Evolutionary conservation across 2,113 vertebrate species (phyloP).

Genomic region (Pangasianodon hypophthalmus): DNA sequence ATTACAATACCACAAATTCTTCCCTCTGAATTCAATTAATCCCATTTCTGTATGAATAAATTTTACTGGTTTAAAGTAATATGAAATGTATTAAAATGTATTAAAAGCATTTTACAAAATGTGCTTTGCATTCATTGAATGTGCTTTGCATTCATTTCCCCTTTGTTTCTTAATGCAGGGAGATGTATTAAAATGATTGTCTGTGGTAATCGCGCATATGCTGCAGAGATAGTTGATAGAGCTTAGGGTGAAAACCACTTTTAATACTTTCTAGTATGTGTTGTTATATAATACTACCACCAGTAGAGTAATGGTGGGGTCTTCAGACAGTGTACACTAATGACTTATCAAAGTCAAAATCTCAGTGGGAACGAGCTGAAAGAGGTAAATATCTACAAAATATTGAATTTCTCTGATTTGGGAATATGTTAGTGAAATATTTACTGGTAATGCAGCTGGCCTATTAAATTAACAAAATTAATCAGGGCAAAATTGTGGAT

Average conservation of each 20-base stretch:
- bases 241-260: background rate
- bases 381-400: background rate
- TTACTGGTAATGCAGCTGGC: background rate
- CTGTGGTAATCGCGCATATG: background rate
- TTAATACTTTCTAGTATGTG: background rate
- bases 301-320: background rate
- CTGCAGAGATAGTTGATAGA: background rate
- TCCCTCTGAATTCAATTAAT: background rate
- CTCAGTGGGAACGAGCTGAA: background rate
- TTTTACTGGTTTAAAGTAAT: background rate
- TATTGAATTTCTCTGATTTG: background rate
- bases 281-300: background rate
- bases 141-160: background rate
- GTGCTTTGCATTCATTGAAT: background rate
- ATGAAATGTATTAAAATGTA: background rate
- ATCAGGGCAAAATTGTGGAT: background rate
- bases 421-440: background rate
- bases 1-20: background rate
- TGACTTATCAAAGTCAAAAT: background rate
- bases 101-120: background rate
- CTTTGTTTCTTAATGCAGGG: background rate
- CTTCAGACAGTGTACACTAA: background rate
- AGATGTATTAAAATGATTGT: background rate
- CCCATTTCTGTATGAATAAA: background rate
- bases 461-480: background rate